Conservation (phyloP, 1,140 invertebrate species). For the Epicauta chinensis region DNA sequence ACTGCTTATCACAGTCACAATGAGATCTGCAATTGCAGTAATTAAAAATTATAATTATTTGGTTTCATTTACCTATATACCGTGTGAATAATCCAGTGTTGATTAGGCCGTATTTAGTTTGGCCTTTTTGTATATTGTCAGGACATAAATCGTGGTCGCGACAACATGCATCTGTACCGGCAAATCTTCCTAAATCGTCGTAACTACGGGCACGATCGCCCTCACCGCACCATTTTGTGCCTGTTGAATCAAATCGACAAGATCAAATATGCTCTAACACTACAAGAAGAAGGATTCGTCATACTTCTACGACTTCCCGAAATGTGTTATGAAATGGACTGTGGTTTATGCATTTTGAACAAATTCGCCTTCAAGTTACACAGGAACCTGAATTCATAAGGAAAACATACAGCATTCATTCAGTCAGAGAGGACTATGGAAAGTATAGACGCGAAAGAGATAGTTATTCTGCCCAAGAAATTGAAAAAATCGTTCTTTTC, state of each 20-base stretch:
- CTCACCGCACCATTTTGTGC: slow-evolving; percentile 54
- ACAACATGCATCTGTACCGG: slow-evolving; percentile 50
- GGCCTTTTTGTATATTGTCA: slow-evolving; percentile 23
- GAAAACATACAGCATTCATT: no score
- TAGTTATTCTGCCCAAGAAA: no score
- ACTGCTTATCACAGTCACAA: slow-evolving; percentile 34
- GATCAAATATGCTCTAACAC: no score
- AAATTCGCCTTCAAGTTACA: no score
- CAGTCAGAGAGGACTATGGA: no score
- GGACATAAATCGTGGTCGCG: slow-evolving; percentile 39
- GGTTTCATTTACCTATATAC: slow-evolving; percentile 24
- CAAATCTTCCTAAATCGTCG: slow-evolving; percentile 46
- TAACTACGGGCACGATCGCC: slow-evolving; percentile 45
- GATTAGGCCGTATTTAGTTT: slow-evolving; percentile 16
- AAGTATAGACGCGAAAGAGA: no score
- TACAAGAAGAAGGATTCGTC: no score
- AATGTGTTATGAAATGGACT: no score
- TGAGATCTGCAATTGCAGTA: not conserved
- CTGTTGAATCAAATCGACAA: slow-evolving; percentile 33
- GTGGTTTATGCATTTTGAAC: no score
- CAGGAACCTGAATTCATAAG: no score
- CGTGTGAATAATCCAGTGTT: slow-evolving; percentile 49
- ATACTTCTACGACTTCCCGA: no score
- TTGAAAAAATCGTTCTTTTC: no score
- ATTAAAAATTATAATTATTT: not conserved